Evolutionary conservation across 1,140 invertebrate species (phyloP), one percentile per base, ranked within the genome.

Genomic region (Meteorus sp.): DNA sequence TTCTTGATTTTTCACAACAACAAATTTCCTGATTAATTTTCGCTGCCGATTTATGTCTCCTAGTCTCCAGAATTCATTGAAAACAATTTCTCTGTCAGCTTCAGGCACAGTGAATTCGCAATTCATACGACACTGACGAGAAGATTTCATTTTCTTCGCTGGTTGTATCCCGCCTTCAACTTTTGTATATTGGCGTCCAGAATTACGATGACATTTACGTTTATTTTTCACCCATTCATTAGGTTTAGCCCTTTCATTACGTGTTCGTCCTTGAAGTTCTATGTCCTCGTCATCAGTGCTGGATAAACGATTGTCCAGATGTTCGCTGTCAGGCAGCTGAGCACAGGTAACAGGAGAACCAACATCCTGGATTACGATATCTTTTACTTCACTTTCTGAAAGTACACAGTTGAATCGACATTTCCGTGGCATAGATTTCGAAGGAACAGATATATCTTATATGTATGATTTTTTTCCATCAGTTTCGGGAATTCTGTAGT

Each of bases 21-120:
- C 8, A 8, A 56, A 48, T 56, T 56, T 45, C 17, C 55, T 43
- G 13, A 56, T 1, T 41, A 35, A 48, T 20, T 56, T 43, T 17
- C 55, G 55, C 22, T 56, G 55, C 20, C 41, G 55, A 56, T 56
- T 48, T n/a, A 56, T 29, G 17, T 56, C 55, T 7, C 39, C 55
- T 47, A 56, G 17, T 15, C 20, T 47, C 55, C 55, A 56, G 35
- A 45, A 56, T 56, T 47, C 44, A 11, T 56, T 19, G 22, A 56
- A 56, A 56, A 56, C 47, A 11, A 45, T 19, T 56, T 56, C n/a
- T 45, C 55, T 19, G 3, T 44, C 11, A 33, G n/a, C 43, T 44
- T 47, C 55, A 47, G 2, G 45, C 13, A 56, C 15, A 33, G 27
- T 56, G 22, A 45, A 44, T 31, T 56, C 39, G 13, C 41, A 56